phyloP scores from a whole-genome alignment of 2,797 vertebrate genomes.

The Otus scops region DNA sequence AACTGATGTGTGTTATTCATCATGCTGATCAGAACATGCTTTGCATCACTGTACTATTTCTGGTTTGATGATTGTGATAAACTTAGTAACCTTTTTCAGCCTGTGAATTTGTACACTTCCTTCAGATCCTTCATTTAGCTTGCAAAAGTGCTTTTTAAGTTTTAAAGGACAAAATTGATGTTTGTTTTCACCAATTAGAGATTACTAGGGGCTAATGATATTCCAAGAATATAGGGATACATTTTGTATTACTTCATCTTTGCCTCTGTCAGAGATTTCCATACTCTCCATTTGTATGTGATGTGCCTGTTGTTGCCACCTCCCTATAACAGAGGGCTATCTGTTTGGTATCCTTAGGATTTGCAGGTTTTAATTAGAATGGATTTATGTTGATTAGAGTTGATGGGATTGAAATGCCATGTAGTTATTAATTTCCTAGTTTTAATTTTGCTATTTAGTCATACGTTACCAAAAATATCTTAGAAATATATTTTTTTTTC shows the following conservation, averaged over 20 bases:
- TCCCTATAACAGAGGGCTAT: not conserved
- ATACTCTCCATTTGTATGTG: not conserved
- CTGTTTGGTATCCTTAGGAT: slow-evolving; percentile 51
- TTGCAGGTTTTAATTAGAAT: slow-evolving; percentile 66
- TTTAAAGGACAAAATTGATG: slow-evolving; percentile 3
- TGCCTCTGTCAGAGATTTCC: not conserved
- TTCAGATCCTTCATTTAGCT: not conserved
- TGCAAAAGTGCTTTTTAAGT: not conserved
- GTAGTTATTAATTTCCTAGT: slow-evolving; percentile 67
- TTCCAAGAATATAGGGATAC: not conserved
- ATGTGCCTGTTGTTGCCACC: not conserved
- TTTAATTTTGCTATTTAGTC: slow-evolving; percentile 70
- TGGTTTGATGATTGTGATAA: slow-evolving; percentile 3
- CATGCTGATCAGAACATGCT: not conserved
- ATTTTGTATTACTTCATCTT: not conserved
- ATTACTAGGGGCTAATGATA: not conserved
- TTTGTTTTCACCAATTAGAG: not conserved
- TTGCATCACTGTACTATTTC: not conserved
- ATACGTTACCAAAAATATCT: slow-evolving; percentile 59
- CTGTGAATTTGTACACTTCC: not conserved
- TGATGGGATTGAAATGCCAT: slow-evolving; percentile 67
- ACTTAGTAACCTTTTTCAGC: slow-evolving; percentile 4
- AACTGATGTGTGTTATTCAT: not conserved
- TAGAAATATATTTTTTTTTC: slow-evolving; percentile 27
- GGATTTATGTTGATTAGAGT: slow-evolving; percentile 67